Base-by-base conservation (phyloP, 2,888 invertebrate species). In the Watsonalla binaria region DNA sequence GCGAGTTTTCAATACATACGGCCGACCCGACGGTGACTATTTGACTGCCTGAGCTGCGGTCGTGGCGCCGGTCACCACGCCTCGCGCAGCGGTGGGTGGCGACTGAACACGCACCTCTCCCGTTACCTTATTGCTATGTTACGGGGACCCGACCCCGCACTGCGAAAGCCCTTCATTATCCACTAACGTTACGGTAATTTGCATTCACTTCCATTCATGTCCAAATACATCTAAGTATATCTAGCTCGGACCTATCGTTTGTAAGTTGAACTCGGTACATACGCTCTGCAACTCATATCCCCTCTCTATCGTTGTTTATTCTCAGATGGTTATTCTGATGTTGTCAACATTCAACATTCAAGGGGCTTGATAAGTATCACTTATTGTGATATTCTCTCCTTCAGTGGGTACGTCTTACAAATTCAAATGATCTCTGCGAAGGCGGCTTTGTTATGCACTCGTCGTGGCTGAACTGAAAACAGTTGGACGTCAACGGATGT, bases 91-190 rank as follows among this genome's bases (percentile, higher is more conserved):
- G 86, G 84, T 83, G 87, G 87, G 88, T 87, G 87, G 85, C 80
- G 72, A 82, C 84, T 78, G 78, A 80, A 71, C 82, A 81, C 84
- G 82, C 84, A 84, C 80, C 86, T 85, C 88, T 88, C 89, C 89
- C 90, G 90, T 89, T 90, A 89, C 87, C 88, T 88, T 82, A 87
- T 84, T 84, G 84, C 86, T 73, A 84, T 83, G 85, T 82, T 82
- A 86, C 77, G 84, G 86, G 84, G 84, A 84, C 84, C 76, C 79
- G 85, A 84, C 82, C 84, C 84, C 83, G 83, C 78, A 72, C 72
- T 74, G 80, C 78, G 73, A 82, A 82, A 85, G 82, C 84, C 81
- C 80, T 80, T 74, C 69, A 65, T 72, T 67, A 69, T 65, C 59
- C 65, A 64, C 65, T 61, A 62, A 58, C 59, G 62, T 68, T 66